These are phyloP conservation scores for Hyles euphorbiae DNA, from an alignment of 1,140 invertebrate species.

Conservation along the genomic window DNA sequence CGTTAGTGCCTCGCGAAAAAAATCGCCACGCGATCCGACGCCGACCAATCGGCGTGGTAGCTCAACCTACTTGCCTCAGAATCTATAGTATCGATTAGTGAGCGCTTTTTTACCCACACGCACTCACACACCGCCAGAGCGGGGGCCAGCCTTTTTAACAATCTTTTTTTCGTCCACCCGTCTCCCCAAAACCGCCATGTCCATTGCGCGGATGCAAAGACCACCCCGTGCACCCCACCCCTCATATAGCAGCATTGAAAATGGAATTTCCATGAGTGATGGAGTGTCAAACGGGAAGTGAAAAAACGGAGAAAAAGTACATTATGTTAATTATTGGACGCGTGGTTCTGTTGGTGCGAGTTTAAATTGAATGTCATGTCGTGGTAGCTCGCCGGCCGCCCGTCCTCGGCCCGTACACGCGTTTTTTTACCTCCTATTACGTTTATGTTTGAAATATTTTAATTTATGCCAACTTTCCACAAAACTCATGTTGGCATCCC, in stretches of 20 bases:
- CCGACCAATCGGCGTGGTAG: conserved; percentile 55
- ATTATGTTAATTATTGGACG: conserved; percentile 74
- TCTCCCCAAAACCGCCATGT: conserved; percentile 66
- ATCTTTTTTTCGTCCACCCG: conserved; percentile 72
- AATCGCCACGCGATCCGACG: conserved; percentile 34
- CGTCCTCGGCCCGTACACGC: conserved; percentile 14
- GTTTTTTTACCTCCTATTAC: conserved; percentile 25
- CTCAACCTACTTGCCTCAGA: conserved; percentile 69
- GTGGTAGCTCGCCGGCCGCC: conserved; percentile 16
- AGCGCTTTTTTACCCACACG: conserved; percentile 67
- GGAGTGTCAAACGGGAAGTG: conserved; percentile 74
- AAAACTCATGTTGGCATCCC: not conserved
- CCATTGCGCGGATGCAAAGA: conserved; percentile 72
- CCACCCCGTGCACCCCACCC: conserved; percentile 56
- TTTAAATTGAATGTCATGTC: conserved; percentile 71
- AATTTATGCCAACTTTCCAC: not conserved
- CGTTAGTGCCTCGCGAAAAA: conserved; percentile 59
- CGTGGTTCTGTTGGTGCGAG: conserved; percentile 50
- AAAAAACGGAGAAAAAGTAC: conserved; percentile 72
- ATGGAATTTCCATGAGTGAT: conserved; percentile 76
- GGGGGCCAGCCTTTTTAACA: conserved; percentile 72
- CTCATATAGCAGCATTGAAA: conserved; percentile 70
- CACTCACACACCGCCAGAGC: conserved; percentile 63
- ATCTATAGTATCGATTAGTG: conserved; percentile 75
- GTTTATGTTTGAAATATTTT: not conserved